Conservation (phyloP, 2,797 vertebrate species). For the Nasua narica region DNA sequence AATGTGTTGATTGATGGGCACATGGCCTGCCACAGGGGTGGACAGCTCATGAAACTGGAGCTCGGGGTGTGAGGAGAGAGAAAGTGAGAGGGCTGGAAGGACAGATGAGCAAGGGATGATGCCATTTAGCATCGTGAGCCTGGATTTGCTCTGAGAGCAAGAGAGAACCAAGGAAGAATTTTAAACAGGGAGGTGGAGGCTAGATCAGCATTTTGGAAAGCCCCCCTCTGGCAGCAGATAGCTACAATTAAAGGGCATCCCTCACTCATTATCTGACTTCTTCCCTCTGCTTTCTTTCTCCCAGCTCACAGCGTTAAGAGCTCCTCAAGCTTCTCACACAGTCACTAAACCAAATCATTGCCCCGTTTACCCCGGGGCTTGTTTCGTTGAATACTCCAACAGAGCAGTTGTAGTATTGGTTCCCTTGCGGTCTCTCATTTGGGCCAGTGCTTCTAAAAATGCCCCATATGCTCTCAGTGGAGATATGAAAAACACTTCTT, state of each 20-base stretch:
- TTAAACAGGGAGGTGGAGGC: neutral
- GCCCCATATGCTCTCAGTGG: neutral
- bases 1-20: neutral
- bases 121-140: rapidly evolving
- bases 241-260: neutral
- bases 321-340: neutral
- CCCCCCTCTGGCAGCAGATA: neutral
- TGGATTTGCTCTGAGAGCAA: neutral
- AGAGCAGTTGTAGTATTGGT: neutral
- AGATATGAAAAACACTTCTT: neutral
- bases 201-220: neutral
- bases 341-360: neutral
- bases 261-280: no score
- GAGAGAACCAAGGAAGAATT: neutral
- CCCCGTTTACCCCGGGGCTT: rapidly evolving
- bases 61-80: neutral
- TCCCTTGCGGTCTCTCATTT: neutral
- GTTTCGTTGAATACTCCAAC: neutral
- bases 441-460: neutral
- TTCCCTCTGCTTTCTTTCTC: neutral
- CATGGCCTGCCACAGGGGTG: rapidly evolving
- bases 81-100: neutral
- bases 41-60: neutral
- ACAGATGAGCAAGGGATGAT: neutral
- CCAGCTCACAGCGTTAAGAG: neutral